Conservation (phyloP, 2,113 vertebrate species). For the Takifugu flavidus region DNA sequence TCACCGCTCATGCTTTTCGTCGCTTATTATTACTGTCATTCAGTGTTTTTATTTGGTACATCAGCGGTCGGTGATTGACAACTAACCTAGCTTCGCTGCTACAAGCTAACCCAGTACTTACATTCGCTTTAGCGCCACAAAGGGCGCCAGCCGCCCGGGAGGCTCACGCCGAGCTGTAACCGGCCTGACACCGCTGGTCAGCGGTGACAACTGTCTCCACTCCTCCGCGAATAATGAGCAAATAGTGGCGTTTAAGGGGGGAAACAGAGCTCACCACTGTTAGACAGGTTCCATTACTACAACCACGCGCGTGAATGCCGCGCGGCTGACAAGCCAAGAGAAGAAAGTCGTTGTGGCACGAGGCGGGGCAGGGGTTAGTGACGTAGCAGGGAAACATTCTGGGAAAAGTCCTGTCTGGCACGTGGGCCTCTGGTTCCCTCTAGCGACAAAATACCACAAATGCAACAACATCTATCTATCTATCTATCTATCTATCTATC, state of each 20-base stretch:
- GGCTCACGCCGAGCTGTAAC: constrained; percentile 3
- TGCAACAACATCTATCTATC: no score
- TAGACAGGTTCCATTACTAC: constrained; percentile 1
- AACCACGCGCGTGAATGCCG: constrained; percentile 26
- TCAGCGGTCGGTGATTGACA: constrained; percentile 9
- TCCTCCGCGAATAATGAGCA: background rate
- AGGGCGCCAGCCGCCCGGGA: constrained; percentile 28
- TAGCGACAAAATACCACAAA: constrained; percentile 27
- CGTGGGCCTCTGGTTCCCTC: constrained; percentile 45
- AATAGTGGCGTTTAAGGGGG: background rate
- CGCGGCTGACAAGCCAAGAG: constrained; percentile 39
- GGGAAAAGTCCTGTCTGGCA: constrained; percentile 21
- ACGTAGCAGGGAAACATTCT: constrained; percentile 52
- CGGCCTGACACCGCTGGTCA: background rate
- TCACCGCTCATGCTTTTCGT: no score
- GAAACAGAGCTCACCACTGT: background rate
- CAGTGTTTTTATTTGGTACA: background rate
- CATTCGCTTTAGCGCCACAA: constrained; percentile 37
- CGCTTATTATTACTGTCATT: background rate
- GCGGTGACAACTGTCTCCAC: background rate
- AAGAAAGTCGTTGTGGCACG: constrained; percentile 43
- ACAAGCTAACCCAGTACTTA: constrained; percentile 57
- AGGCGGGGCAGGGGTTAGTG: constrained; percentile 55
- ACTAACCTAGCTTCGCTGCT: constrained; percentile 40
- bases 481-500: no score